Conservation (phyloP, 1,140 invertebrate genomes). For the Caerostris extrusa region DNA sequence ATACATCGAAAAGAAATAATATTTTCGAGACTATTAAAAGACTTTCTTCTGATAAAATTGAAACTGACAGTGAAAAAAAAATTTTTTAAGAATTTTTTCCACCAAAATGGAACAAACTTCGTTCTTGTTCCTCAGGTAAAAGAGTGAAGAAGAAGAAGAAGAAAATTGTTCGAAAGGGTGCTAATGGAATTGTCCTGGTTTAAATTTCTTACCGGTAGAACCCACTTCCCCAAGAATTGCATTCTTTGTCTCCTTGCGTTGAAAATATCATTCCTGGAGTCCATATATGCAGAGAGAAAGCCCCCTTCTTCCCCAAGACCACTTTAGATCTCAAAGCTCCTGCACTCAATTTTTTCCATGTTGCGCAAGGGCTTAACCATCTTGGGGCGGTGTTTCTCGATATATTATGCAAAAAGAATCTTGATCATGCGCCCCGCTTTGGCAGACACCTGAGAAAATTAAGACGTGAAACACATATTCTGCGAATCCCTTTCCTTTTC, state of each 20-base stretch:
- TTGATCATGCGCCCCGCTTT: conserved; percentile 16
- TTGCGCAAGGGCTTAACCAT: conserved; percentile 13
- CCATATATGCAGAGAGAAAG: background rate
- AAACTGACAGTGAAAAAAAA: background rate
- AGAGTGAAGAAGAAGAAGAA: background rate
- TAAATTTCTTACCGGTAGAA: background rate
- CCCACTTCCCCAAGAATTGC: background rate
- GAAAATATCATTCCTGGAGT: background rate
- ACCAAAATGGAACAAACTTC: background rate
- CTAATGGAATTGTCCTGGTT: conserved; percentile 21
- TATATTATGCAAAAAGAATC: conserved; percentile 40
- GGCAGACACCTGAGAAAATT: conserved; percentile 28
- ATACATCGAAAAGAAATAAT: background rate
- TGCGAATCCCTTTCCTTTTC: background rate
- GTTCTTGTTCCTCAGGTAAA: background rate
- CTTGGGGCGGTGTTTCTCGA: conserved; percentile 33
- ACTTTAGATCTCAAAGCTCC: background rate
- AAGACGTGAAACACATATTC: conserved; percentile 25
- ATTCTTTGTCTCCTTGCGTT: background rate
- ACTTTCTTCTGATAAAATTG: background rate
- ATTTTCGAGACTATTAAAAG: conserved; percentile 7
- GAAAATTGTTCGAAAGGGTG: background rate
- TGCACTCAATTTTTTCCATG: background rate
- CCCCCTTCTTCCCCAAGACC: background rate
- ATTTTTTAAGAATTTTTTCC: background rate